These are phyloP conservation scores for Zaprionus davidi DNA, from an alignment of 1,140 invertebrate genomes.

Conservation along the genomic window DNA sequence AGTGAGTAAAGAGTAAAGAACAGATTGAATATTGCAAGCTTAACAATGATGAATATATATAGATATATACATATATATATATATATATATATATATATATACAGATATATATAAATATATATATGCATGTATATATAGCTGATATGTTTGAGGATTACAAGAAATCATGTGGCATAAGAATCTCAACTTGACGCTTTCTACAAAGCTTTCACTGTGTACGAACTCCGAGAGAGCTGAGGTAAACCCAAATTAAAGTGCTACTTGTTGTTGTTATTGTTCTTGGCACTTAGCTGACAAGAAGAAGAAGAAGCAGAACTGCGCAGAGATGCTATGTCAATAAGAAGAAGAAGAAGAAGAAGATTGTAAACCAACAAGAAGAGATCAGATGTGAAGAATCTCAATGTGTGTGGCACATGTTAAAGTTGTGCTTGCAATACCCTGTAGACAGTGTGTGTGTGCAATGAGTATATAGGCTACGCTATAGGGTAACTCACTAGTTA, in stretches of 20 bases:
- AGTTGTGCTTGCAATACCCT: slow-evolving; percentile 8
- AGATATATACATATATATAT: no score
- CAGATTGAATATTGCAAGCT: background rate
- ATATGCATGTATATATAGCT: no score
- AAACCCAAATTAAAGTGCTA: slow-evolving; percentile 10
- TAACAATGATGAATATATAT: no score
- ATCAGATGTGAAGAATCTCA: slow-evolving; percentile 7
- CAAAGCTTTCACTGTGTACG: slow-evolving; percentile 7
- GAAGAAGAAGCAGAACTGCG: background rate
- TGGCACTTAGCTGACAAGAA: slow-evolving; percentile 42
- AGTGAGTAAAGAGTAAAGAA: background rate
- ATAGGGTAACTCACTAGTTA: background rate
- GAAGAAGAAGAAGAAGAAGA: background rate
- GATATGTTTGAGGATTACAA: background rate
- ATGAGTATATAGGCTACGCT: background rate
- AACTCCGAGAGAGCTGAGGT: background rate
- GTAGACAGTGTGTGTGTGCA: background rate
- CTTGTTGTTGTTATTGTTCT: slow-evolving; percentile 30
- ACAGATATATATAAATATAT: no score
- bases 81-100: no score
- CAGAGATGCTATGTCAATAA: slow-evolving; percentile 66
- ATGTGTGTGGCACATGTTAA: slow-evolving; percentile 9
- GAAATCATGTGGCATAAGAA: background rate
- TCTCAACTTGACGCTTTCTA: background rate
- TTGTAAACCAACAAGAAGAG: slow-evolving; percentile 47